Conservation (phyloP, 1,140 invertebrate species). For the Bombus waltoni region DNA sequence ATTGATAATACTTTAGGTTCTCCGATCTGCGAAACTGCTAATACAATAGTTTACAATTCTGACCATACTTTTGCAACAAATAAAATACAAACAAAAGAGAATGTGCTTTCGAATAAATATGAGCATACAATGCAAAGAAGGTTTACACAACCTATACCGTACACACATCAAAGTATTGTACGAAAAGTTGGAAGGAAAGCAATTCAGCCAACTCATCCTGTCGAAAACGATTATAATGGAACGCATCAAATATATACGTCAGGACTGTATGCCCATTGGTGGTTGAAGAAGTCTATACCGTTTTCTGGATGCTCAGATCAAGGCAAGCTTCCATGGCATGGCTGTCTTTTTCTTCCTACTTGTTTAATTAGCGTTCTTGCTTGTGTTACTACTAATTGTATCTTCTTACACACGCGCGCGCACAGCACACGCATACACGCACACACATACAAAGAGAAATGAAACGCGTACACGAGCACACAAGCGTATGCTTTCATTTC, state of each 20-base stretch:
- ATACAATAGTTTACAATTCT: not conserved
- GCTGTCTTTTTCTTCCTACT: conserved; percentile 74
- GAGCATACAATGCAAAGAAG: conserved; percentile 57
- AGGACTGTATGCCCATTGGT: conserved; percentile 95
- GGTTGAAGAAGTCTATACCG: conserved; percentile 93
- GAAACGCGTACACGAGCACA: not conserved
- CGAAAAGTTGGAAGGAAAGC: conserved; percentile 60
- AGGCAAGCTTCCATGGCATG: conserved; percentile 84
- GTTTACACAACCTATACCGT: conserved; percentile 69
- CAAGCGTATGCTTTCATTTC: conserved; percentile 60
- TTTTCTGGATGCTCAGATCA: conserved; percentile 80
- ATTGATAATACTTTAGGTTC: conserved; percentile 28
- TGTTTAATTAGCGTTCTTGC: conserved; percentile 62
- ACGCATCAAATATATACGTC: conserved; percentile 86
- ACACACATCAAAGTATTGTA: conserved; percentile 49
- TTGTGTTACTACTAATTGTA: conserved; percentile 76
- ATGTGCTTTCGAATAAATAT: conserved; percentile 11
- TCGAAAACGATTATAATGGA: conserved; percentile 48
- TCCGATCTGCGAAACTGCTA: not conserved
- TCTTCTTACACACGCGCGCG: conserved; percentile 12
- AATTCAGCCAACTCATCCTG: conserved; percentile 46
- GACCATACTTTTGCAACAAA: not conserved
- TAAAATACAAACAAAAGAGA: conserved; percentile 11
- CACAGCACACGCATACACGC: not conserved
- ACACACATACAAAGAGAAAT: not conserved